Evolutionary conservation across 2,113 vertebrate genomes (phyloP), one percentile per base, ranked within the genome.

Genomic region (Narcine bancroftii): DNA sequence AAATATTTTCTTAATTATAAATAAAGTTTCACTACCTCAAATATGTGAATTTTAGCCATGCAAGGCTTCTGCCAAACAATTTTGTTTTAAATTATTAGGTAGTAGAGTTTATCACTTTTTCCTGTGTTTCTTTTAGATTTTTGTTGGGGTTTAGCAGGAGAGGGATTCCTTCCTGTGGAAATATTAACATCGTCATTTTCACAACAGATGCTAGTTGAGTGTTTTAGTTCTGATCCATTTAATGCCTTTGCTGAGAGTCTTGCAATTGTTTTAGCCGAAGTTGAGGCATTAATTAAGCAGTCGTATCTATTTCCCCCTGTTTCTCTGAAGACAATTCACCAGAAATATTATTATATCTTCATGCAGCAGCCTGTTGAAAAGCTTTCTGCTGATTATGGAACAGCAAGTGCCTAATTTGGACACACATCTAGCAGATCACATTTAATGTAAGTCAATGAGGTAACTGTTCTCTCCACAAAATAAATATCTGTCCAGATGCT

Each of bases 1-100:
- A 60, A 87, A 60, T 60, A 63, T 87, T 87, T 60, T 81, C 47
- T 81, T 81, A 6, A 63, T 87, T 87, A 87, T 87, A 60, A 87
- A 87, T 60, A 60, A 87, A 87, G 17, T 21, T 60, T 87, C 21
- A 13, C n/a, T 36, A 87, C 17, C 81, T 60, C 53, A 36, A 29
- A 53, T 63, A 56, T 53, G 17, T 56, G 60, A 19, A 87, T 87
- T 63, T 83, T 33, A 53, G 24, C 3, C 15, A 56, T 83, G 33
- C 36, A 60, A 87, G 81, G 21, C 4, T 60, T 87, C 3, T 87
- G 33, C 13, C 50, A 56, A 85, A 19, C 33, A 60, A 53, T 60
- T 85, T 56, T 60, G 56, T 87, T 36, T 87, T 11, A 33, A 53
- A 33, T 33, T 85, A 60, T 33, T 60, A 15, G n/a, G 50, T 83